These are phyloP conservation scores for Lynx canadensis DNA, from an alignment of 2,113 vertebrate species.

Conservation along the genomic window DNA sequence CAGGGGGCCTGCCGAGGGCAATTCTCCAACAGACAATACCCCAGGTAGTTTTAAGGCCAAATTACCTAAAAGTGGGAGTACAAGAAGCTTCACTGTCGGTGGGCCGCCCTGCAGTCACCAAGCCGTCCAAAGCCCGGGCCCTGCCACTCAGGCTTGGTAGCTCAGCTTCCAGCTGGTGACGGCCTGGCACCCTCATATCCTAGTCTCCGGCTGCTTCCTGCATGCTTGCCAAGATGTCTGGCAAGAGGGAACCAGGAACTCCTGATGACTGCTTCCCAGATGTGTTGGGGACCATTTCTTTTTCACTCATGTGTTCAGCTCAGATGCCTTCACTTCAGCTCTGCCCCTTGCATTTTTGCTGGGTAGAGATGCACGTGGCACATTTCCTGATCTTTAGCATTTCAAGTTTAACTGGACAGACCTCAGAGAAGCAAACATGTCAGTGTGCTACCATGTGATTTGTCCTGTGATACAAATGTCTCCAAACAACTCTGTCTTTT, in stretches of 20 bases:
- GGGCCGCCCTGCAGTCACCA: too few relatives aligned
- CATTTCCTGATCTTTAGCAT: background rate
- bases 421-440: background rate
- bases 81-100: too few relatives aligned
- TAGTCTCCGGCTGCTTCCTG: background rate
- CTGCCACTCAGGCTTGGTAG: too few relatives aligned
- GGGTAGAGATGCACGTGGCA: background rate
- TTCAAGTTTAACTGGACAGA: constrained; percentile 16
- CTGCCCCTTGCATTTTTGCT: background rate
- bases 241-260: background rate
- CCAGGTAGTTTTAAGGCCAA: too few relatives aligned
- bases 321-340: background rate
- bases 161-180: too few relatives aligned
- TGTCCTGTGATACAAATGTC: background rate
- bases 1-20: too few relatives aligned
- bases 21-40: too few relatives aligned
- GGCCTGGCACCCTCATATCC: background rate
- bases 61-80: too few relatives aligned
- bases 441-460: background rate
- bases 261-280: background rate
- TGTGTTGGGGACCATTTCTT: background rate
- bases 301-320: background rate
- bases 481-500: background rate
- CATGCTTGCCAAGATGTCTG: background rate
- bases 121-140: too few relatives aligned